Conservation (phyloP, 2,888 invertebrate genomes). For the Sussaba pulchella region DNA sequence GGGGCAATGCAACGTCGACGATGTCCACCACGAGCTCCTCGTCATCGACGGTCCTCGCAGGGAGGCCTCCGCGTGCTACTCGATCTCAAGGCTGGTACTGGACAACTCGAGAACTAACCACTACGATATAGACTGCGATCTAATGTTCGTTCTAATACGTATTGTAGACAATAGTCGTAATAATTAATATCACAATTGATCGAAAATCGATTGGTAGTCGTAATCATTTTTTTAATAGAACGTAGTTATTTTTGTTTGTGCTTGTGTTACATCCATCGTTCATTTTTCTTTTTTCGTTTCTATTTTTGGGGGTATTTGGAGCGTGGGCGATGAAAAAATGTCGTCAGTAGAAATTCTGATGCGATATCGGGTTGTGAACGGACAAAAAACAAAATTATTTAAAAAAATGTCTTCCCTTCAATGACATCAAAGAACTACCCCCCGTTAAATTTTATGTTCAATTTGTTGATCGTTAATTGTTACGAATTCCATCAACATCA, state of each 20-base stretch:
- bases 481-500: not conserved
- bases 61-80: constrained; percentile 75
- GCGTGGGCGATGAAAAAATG: not conserved
- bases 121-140: constrained; percentile 42
- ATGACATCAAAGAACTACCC: too few relatives aligned
- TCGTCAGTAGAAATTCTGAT: not conserved
- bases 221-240: constrained; percentile 16
- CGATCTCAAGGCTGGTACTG: constrained; percentile 83
- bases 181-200: constrained; percentile 20
- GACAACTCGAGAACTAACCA: constrained; percentile 56
- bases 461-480: not conserved
- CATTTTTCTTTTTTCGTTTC: too few relatives aligned
- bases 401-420: too few relatives aligned
- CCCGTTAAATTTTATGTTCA: too few relatives aligned
- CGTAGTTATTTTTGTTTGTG: constrained; percentile 6
- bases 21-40: constrained; percentile 53
- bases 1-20: constrained; percentile 62
- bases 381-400: too few relatives aligned
- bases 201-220: too few relatives aligned
- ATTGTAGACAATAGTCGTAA: constrained; percentile 24
- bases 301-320: not conserved
- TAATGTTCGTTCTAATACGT: constrained; percentile 58
- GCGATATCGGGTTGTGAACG: too few relatives aligned
- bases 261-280: not conserved
- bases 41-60: constrained; percentile 58